Conservation (phyloP, 2,113 vertebrate species). For the Isurus oxyrinchus region DNA sequence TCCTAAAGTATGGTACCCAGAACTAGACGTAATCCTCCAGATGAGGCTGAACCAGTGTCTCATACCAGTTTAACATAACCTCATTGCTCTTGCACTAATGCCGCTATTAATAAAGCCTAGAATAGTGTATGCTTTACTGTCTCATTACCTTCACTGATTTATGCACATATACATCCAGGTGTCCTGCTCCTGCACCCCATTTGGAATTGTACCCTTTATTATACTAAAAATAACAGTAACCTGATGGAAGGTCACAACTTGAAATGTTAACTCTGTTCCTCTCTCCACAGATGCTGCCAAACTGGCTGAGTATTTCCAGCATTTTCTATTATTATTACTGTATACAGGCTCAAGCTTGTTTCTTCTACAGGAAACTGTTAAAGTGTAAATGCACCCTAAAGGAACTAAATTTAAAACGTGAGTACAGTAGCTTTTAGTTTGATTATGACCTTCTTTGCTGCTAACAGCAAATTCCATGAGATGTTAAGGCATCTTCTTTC, state of each 20-base stretch:
- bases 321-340: background rate
- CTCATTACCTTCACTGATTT: too few species aligned
- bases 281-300: background rate
- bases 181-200: too few species aligned
- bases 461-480: background rate
- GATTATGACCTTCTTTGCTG: background rate
- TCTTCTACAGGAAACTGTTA: background rate
- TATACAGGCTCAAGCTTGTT: background rate
- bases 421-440: background rate
- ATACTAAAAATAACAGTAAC: too few species aligned
- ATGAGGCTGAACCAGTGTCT: too few species aligned
- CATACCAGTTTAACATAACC: too few species aligned
- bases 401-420: background rate
- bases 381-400: background rate
- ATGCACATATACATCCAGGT: too few species aligned
- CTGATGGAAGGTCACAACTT: background rate
- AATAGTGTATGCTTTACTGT: too few species aligned
- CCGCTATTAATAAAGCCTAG: too few species aligned
- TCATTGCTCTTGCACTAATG: too few species aligned
- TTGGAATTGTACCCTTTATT: too few species aligned
- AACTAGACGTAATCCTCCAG: too few species aligned
- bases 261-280: background rate
- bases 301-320: background rate
- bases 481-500: background rate
- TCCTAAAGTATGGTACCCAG: too few species aligned